A percentile compares a stretch with the other conserved stretches of the same genome.
Evolutionary conservation across 2,113 vertebrate genomes (phyloP).

Genomic region (Tursiops truncatus): DNA sequence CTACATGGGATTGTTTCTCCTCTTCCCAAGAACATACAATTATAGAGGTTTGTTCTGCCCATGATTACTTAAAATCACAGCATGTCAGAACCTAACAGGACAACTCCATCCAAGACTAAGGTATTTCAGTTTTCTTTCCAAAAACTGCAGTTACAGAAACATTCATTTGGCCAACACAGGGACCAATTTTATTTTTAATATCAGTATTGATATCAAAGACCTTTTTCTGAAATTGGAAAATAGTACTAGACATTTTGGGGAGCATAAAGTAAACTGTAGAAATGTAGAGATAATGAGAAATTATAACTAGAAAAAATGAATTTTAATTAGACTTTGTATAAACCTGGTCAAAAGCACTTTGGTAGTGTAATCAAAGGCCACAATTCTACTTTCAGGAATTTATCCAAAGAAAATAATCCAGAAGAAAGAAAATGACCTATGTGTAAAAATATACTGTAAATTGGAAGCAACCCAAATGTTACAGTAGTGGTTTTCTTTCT

Average conservation of each 20-base stretch:
- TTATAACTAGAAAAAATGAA: background rate
- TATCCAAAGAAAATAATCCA: background rate
- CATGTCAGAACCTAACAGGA: background rate
- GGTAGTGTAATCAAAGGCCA: background rate
- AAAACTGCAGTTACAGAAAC: background rate
- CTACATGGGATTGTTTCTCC: background rate
- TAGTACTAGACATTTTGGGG: background rate
- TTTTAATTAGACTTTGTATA: constrained; percentile 16
- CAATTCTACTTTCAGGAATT: background rate
- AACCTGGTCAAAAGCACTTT: background rate
- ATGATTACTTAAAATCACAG: background rate
- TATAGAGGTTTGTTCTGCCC: background rate
- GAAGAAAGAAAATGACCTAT: background rate
- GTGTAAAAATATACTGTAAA: background rate
- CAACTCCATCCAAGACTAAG: background rate
- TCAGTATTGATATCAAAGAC: background rate
- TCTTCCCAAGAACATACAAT: background rate
- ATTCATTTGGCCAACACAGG: background rate
- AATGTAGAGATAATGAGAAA: constrained; percentile 9
- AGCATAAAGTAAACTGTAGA: background rate
- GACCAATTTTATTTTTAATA: background rate
- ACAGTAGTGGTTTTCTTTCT: background rate
- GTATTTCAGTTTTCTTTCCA: background rate
- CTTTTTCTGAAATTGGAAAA: background rate
- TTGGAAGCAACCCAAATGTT: background rate